Percentiles rank a stretch among this genome's conserved stretches.
phyloP scores from a whole-genome alignment of 1,140 invertebrate species.

The Euschistus heros region DNA sequence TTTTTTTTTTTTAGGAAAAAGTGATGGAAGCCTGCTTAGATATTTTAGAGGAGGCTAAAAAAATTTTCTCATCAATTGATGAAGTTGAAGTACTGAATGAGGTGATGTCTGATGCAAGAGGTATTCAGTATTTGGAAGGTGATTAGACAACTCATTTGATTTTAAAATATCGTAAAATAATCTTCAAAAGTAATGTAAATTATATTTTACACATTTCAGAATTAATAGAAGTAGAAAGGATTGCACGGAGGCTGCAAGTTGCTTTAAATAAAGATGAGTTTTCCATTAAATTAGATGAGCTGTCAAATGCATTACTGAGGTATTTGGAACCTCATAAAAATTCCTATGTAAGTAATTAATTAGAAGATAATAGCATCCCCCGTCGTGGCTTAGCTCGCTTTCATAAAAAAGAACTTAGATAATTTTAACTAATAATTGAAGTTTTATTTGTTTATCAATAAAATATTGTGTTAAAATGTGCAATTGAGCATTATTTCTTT shows the following conservation, averaged over 20 bases:
- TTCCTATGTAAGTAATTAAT: conserved; percentile 18
- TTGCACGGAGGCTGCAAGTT: not conserved
- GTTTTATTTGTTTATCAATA: no score
- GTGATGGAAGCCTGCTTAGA: conserved; percentile 30
- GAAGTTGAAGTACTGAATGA: conserved; percentile 28
- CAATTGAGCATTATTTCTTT: no score
- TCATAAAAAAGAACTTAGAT: no score
- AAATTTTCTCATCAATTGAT: conserved; percentile 26
- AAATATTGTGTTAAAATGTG: no score
- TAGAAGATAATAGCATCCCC: no score
- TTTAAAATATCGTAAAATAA: no score
- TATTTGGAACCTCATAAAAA: conserved; percentile 18
- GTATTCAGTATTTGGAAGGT: conserved; percentile 27
- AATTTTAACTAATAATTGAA: no score
- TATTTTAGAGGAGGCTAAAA: conserved; percentile 27
- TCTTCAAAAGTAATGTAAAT: no score
- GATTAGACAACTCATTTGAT: not conserved
- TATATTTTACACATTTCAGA: conserved; percentile 7
- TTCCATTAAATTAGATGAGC: not conserved
- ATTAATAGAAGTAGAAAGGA: conserved; percentile 20
- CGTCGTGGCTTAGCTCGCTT: no score
- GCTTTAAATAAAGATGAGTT: conserved; percentile 5
- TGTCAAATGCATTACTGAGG: conserved; percentile 3
- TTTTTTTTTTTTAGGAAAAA: not conserved
- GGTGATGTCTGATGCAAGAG: conserved; percentile 22